These are phyloP conservation scores for Pampusana beccarii DNA, from an alignment of 2,113 vertebrate genomes.

Conservation along the genomic window DNA sequence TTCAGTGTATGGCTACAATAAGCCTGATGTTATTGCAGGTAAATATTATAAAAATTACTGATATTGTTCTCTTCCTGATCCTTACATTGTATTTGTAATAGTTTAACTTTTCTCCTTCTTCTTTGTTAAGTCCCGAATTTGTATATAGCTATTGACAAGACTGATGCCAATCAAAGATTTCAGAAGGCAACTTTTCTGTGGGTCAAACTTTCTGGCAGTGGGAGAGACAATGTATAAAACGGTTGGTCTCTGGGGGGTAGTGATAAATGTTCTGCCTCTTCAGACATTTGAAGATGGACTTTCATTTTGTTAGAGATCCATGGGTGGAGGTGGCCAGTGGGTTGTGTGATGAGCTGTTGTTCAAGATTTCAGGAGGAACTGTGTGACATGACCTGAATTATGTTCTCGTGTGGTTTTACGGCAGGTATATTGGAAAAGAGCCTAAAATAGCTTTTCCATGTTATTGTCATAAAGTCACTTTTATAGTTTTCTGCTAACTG, in stretches of 20 bases:
- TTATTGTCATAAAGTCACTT: neutral
- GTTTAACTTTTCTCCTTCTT: neutral
- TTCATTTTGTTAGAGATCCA: neutral
- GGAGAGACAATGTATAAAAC: neutral
- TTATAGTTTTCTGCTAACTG: neutral
- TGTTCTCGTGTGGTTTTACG: neutral
- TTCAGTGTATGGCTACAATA: slow-evolving; percentile 26
- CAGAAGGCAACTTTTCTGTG: neutral
- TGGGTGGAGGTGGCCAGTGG: neutral
- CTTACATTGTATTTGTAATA: neutral
- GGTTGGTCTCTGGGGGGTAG: neutral
- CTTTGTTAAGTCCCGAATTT: neutral
- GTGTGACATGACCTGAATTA: neutral
- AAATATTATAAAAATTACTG: slow-evolving; percentile 2
- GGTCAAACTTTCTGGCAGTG: neutral
- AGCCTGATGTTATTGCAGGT: neutral
- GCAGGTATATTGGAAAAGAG: neutral
- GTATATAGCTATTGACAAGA: neutral
- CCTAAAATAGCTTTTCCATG: neutral
- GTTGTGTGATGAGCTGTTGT: neutral
- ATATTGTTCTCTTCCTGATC: neutral
- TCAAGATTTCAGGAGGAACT: neutral
- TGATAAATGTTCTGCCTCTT: neutral
- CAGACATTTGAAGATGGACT: neutral
- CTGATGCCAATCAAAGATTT: neutral